A percentile compares a stretch with the other conserved stretches of the same genome.
Evolutionary conservation across 2,113 vertebrate genomes (phyloP).

Genomic region (Aepyceros melampus): DNA sequence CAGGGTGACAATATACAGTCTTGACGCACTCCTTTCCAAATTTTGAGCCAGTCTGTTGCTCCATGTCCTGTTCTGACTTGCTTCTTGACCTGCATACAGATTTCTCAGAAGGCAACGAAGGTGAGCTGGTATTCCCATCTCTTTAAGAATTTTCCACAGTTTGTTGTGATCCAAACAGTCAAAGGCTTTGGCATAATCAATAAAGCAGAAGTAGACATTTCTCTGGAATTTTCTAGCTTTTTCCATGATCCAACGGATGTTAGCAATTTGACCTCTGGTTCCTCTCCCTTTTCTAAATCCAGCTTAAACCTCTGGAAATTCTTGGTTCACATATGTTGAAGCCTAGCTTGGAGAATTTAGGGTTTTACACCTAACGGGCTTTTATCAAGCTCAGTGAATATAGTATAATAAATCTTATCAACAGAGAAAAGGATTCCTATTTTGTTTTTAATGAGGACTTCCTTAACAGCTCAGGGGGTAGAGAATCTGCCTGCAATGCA

Average conservation of each 20-base stretch:
- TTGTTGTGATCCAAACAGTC: not conserved
- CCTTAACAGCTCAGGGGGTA: not conserved
- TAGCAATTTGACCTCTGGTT: not conserved
- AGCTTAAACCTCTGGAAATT: not conserved
- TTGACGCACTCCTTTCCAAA: not conserved
- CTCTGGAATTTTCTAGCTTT: not conserved
- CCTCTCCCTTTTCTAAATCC: not conserved
- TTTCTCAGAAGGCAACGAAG: not conserved
- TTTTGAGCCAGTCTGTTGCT: not conserved
- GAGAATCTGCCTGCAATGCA: not conserved
- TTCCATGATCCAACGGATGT: not conserved
- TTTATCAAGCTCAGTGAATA: not conserved
- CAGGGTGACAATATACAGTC: not conserved
- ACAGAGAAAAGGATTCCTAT: not conserved
- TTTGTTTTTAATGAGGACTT: not conserved
- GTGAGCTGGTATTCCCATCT: not conserved
- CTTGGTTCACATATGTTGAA: not conserved
- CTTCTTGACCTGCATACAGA: not conserved
- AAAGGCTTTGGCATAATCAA: not conserved
- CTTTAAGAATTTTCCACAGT: not conserved
- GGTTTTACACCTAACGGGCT: not conserved
- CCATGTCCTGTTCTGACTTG: not conserved
- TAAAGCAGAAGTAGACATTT: not conserved
- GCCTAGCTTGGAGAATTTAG: not conserved
- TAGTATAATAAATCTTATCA: not conserved